A percentile compares a stretch with the other conserved stretches of the same genome.
Evolutionary conservation across 2,113 vertebrate species (phyloP).

Genomic region (Alethe castanea): DNA sequence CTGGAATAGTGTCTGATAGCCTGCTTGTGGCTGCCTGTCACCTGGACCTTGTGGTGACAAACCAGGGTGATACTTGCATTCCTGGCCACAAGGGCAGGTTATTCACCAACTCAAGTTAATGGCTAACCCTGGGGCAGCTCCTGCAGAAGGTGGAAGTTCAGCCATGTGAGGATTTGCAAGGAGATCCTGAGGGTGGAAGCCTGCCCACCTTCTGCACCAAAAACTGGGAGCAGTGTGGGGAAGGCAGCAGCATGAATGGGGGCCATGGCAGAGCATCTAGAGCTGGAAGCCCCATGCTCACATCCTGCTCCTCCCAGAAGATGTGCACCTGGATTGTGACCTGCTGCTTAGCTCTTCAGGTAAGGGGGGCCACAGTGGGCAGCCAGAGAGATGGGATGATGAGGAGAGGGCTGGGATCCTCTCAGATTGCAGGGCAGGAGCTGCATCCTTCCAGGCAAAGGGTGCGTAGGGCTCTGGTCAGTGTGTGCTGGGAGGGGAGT

Average conservation of each 20-base stretch:
- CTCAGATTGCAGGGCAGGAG: background rate
- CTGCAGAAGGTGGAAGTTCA: slow-evolving; percentile 64
- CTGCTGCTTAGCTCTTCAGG: slow-evolving; percentile 77
- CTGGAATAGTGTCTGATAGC: background rate
- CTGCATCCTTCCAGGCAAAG: background rate
- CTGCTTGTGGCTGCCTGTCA: background rate
- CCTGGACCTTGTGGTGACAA: background rate
- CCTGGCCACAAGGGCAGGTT: slow-evolving; percentile 24
- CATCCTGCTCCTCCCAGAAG: background rate
- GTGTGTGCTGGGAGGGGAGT: background rate
- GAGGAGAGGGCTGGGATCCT: background rate
- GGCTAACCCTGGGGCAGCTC: slow-evolving; percentile 32
- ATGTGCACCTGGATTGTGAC: slow-evolving; percentile 53
- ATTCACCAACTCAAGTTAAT: slow-evolving; percentile 68
- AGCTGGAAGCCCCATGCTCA: background rate
- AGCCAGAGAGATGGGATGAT: background rate
- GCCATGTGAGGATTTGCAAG: background rate
- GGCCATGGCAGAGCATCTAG: background rate
- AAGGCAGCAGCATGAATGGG: slow-evolving; percentile 50
- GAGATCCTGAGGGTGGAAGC: background rate
- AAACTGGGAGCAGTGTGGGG: background rate
- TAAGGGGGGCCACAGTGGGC: background rate
- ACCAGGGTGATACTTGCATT: background rate
- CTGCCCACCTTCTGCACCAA: background rate
- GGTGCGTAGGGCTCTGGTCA: background rate